Percentiles rank a stretch among this genome's conserved stretches.
phyloP scores from a whole-genome alignment of 1,140 invertebrate species.

The Ceratitis capitata region DNA sequence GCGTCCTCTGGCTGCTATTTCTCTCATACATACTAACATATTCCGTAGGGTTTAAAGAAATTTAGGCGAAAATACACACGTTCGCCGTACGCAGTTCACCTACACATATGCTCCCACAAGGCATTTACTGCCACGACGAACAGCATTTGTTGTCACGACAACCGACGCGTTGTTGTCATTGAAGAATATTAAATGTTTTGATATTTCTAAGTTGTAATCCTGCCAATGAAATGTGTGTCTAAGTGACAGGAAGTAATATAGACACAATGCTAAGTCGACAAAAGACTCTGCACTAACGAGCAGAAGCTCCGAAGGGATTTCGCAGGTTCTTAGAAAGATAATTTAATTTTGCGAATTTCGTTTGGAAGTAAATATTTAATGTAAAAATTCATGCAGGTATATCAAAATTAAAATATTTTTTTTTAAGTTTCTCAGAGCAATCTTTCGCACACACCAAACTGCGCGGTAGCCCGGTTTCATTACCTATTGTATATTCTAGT shows the following conservation, averaged over 20 bases:
- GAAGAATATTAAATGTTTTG: background rate
- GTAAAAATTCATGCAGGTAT: no score
- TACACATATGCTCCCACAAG: background rate
- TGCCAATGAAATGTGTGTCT: background rate
- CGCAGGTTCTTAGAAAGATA: background rate
- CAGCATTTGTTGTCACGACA: background rate
- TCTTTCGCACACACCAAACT: no score
- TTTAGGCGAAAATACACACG: background rate
- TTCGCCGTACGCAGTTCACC: no score
- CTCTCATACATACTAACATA: background rate
- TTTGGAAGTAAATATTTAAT: no score
- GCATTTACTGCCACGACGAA: no score
- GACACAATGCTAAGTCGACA: background rate
- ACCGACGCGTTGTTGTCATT: background rate
- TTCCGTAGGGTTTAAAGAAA: background rate
- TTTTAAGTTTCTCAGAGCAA: no score
- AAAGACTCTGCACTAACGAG: background rate
- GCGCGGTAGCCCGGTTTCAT: no score
- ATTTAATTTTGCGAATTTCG: background rate
- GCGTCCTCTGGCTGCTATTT: background rate
- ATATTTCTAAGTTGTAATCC: background rate
- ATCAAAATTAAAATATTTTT: no score
- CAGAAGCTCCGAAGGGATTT: background rate
- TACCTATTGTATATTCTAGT: no score
- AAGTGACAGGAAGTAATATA: background rate